These are phyloP conservation scores for Psilanteris sp. DNA, from an alignment of 1,140 invertebrate species.

Conservation along the genomic window DNA sequence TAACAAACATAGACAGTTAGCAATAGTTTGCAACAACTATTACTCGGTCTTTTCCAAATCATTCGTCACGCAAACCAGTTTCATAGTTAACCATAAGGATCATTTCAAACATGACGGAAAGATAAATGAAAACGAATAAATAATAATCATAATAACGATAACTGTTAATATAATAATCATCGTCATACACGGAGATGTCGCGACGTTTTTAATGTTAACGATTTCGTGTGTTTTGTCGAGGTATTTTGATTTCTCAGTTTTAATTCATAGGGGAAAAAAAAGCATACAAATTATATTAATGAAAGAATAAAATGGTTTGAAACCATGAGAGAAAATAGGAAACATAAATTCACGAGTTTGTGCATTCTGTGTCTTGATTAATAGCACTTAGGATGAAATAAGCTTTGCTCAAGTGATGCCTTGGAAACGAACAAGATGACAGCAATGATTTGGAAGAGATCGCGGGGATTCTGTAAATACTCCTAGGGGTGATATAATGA, in stretches of 20 bases:
- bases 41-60: conserved; percentile 69
- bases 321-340: too few species aligned
- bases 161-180: too few species aligned
- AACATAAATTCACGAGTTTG: too few species aligned
- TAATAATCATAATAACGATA: neutral
- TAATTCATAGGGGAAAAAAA: too few species aligned
- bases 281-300: too few species aligned
- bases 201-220: too few species aligned
- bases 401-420: conserved; percentile 75
- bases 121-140: neutral
- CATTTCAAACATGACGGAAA: neutral
- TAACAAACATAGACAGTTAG: conserved; percentile 76
- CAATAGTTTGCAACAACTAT: conserved; percentile 65
- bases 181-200: too few species aligned
- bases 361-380: conserved; percentile 15
- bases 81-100: conserved; percentile 19
- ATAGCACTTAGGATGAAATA: conserved; percentile 60
- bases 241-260: too few species aligned
- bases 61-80: conserved; percentile 33
- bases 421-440: conserved; percentile 63
- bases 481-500: conserved; percentile 69
- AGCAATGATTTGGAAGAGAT: conserved; percentile 69
- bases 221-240: too few species aligned
- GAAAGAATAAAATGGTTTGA: neutral
- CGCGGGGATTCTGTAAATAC: conserved; percentile 75